phyloP scores from a whole-genome alignment of 2,113 vertebrate species.

The Psittacara wagleri region DNA sequence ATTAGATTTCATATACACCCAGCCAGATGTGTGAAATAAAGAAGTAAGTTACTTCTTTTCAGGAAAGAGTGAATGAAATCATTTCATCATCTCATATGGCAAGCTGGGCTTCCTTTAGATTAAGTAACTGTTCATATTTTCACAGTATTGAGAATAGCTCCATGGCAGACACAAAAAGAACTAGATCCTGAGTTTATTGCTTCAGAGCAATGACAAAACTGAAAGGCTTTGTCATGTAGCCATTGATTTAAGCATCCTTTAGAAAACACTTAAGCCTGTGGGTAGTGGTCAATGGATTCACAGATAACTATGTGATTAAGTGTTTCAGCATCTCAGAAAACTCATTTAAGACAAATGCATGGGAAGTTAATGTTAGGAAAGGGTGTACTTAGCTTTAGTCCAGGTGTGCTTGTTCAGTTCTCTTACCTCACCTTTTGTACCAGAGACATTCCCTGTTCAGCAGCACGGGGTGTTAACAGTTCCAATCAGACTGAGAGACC shows the following conservation, averaged over 20 bases:
- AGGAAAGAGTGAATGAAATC: neutral
- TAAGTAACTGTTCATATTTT: neutral
- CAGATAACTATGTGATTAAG: neutral
- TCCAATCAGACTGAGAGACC: neutral
- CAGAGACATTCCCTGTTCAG: neutral
- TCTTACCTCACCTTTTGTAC: neutral
- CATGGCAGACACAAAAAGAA: neutral
- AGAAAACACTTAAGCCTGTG: neutral
- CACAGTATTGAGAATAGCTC: neutral
- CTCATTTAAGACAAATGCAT: neutral
- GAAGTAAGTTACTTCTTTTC: neutral
- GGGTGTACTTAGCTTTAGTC: neutral
- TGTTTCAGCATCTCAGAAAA: neutral
- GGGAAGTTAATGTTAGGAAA: neutral
- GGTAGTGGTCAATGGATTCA: neutral
- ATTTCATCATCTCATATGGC: neutral
- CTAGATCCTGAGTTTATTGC: neutral
- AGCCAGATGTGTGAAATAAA: neutral
- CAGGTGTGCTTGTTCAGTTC: neutral
- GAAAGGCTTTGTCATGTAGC: neutral
- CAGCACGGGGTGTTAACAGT: neutral
- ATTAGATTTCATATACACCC: neutral
- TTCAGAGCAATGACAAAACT: neutral
- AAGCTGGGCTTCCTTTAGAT: neutral
- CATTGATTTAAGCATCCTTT: neutral